phyloP scores from a whole-genome alignment of 2,797 vertebrate genomes.

The Enteromius mattozi region DNA sequence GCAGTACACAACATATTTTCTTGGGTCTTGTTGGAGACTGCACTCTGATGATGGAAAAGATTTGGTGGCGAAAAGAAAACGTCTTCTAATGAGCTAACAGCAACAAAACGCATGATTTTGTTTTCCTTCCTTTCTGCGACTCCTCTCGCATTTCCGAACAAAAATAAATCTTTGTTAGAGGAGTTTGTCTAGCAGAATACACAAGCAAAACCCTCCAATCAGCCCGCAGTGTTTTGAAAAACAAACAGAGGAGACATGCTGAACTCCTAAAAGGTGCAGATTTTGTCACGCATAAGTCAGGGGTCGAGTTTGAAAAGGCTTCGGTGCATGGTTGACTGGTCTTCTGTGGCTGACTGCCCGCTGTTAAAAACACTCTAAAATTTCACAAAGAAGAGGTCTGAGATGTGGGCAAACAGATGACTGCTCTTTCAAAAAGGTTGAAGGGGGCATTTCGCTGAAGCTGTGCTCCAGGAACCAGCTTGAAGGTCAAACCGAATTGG shows the following conservation, averaged over 20 bases:
- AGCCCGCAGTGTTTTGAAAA: slow-evolving; percentile 17
- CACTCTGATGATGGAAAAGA: slow-evolving; percentile 13
- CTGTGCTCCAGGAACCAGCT: slow-evolving; percentile 48
- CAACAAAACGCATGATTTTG: slow-evolving; percentile 18
- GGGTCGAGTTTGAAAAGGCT: slow-evolving; percentile 38
- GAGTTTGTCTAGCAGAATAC: slow-evolving; percentile 36
- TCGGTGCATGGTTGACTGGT: slow-evolving; percentile 27
- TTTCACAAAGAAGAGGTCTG: slow-evolving; percentile 54
- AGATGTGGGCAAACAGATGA: slow-evolving; percentile 55
- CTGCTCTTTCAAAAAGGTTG: slow-evolving; percentile 56
- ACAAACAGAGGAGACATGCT: slow-evolving; percentile 26
- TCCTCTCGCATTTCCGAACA: slow-evolving; percentile 31
- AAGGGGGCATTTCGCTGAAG: slow-evolving; percentile 45
- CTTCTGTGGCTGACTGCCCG: slow-evolving; percentile 43
- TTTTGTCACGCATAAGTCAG: slow-evolving; percentile 46
- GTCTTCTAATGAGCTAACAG: background rate
- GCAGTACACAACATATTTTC: background rate
- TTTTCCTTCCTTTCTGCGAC: slow-evolving; percentile 8
- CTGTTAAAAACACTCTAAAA: slow-evolving; percentile 39
- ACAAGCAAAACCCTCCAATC: slow-evolving; percentile 34
- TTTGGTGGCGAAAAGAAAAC: slow-evolving; percentile 7
- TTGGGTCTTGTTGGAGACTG: background rate
- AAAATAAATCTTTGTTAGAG: slow-evolving; percentile 42
- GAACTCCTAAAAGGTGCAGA: slow-evolving; percentile 35
- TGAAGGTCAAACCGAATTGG: slow-evolving; percentile 70